Base-by-base conservation (phyloP, 1,140 invertebrate genomes). In the Choristoneura fumiferana region DNA sequence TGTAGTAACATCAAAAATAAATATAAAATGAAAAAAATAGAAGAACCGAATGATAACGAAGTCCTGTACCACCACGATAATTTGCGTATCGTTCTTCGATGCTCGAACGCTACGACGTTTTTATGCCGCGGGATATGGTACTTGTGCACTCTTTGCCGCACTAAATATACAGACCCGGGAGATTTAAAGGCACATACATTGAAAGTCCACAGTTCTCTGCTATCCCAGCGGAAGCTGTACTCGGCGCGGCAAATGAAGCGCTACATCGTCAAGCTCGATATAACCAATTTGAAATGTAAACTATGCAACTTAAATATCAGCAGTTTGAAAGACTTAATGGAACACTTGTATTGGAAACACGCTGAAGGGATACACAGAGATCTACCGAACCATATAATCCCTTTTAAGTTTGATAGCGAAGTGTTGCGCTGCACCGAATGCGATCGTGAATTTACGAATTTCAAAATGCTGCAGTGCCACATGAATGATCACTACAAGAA, bases 181-280 rank as follows among this genome's bases (percentile, higher is more conserved):
- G 22, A 29, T 3, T 29, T 29, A 74, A 62, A 65, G 40, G 62
- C 0, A 57, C 13, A 0, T 76, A 67, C 17, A 65, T 76, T 62
- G 68, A 71, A 34, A 29, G 6, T 6, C 22, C 22, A 29, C 6
- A 29, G 6, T 6, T 3, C 22, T 29, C 6, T 29, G 22, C 2
- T 3, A 29, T 29, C 22, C 22, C 22, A 29, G 22, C 2, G 6
- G 22, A 29, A 29, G 22, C 6, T 29, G 6, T 29, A 3, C 22
- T 29, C 22, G 65, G 59, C 2, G 18, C 60, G 3, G 9, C 66
- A 0, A 57, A 76, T 49, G 22, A 43, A 1, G 63, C 22, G 45
- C 1, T 76, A 62, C 33, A 36, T 76, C 0, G 74, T 81, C 0
- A 84, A 82, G 69, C 39, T 84, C 8, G 81, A 84, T 52, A 74